A percentile compares a stretch with the other conserved stretches of the same genome.
Evolutionary conservation across 1,140 invertebrate genomes (phyloP).

Genomic region (Eurosta solidaginis): DNA sequence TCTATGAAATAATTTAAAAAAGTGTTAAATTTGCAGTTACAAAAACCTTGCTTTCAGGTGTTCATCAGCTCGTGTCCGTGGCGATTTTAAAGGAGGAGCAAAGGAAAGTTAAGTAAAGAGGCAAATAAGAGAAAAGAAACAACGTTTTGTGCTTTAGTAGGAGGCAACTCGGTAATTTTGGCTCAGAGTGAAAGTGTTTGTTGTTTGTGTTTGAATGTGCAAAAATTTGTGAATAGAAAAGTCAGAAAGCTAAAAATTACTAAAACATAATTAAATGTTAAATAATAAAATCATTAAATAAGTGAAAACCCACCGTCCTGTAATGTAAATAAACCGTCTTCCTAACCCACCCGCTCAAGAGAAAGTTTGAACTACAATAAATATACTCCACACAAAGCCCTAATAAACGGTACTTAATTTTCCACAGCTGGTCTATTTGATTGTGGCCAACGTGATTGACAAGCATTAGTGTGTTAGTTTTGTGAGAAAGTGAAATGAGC

Average conservation of each 20-base stretch:
- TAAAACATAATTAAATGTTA: neutral
- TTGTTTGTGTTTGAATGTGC: neutral
- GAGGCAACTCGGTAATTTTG: neutral
- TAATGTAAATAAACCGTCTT: neutral
- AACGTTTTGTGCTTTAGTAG: neutral
- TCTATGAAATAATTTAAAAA: too few species aligned
- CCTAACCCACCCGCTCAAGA: neutral
- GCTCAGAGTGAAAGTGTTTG: slow-evolving; percentile 20
- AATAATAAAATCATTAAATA: neutral
- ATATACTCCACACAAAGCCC: too few species aligned
- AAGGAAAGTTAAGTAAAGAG: too few species aligned
- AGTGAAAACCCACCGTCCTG: neutral
- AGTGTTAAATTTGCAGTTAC: too few species aligned
- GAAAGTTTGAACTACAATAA: too few species aligned
- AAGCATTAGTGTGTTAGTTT: too few species aligned
- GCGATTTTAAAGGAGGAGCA: neutral
- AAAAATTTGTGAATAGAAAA: neutral
- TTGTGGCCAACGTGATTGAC: too few species aligned
- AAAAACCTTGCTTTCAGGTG: too few species aligned
- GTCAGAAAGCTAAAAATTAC: neutral
- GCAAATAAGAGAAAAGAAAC: neutral
- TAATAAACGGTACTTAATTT: neutral
- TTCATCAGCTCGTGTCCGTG: neutral
- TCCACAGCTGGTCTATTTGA: too few species aligned
- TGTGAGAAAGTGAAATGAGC: too few species aligned